These are phyloP conservation scores for Harpalus rufipes DNA, from an alignment of 2,888 invertebrate genomes.

Conservation along the genomic window DNA sequence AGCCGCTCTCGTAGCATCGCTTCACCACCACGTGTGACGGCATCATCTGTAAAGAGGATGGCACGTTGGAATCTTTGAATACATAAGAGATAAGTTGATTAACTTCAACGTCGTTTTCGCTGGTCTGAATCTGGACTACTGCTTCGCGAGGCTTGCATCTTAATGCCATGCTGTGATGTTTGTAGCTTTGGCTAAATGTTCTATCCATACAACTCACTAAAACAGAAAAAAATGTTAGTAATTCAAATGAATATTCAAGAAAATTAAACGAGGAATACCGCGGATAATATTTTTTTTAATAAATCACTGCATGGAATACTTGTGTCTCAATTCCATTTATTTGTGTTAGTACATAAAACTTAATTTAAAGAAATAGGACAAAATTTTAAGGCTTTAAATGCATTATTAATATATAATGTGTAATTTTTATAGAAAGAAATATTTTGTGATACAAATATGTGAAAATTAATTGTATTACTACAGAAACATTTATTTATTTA, in stretches of 20 bases:
- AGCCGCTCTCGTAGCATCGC: conserved; percentile 73
- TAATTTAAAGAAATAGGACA: no score
- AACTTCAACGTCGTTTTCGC: conserved; percentile 16
- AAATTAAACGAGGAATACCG: not conserved
- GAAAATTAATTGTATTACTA: no score
- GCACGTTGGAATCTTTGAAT: not conserved
- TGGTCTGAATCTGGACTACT: conserved; percentile 20
- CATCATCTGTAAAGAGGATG: conserved; percentile 70
- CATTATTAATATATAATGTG: no score
- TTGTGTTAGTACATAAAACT: no score
- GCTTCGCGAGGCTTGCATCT: conserved; percentile 35
- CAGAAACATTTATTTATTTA: no score
- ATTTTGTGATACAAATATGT: no score
- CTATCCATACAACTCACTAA: not conserved
- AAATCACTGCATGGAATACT: no score
- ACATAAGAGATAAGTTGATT: conserved; percentile 1
- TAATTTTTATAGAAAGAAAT: no score
- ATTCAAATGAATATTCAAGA: not conserved
- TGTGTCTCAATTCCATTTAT: no score
- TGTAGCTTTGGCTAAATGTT: not conserved
- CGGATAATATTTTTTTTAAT: not conserved
- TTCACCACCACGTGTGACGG: conserved; percentile 73
- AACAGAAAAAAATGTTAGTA: not conserved
- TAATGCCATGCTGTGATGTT: not conserved
- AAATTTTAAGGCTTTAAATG: no score